These are phyloP conservation scores for Porites lutea DNA, from an alignment of 64 coral and sea anemone genomes.

Conservation along the genomic window DNA sequence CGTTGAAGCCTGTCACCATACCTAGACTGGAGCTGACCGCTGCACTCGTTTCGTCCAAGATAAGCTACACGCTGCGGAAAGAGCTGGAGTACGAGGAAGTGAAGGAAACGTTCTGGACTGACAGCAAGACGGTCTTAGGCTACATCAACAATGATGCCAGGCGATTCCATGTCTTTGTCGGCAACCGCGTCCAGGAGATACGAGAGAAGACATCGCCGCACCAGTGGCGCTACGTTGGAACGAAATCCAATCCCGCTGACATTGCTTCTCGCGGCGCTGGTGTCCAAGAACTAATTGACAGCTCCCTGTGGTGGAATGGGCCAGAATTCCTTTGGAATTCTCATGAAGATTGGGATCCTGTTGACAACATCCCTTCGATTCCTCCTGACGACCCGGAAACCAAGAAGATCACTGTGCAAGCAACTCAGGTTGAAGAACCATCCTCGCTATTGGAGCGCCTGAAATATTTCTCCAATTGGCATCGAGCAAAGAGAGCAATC, in stretches of 20 bases:
- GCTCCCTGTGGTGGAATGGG: neutral
- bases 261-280: constrained; percentile 4
- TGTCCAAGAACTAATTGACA: neutral
- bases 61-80: neutral
- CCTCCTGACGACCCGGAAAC: no score
- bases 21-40: constrained; percentile 14
- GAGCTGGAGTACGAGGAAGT: neutral
- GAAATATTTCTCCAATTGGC: no score
- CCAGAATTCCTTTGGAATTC: constrained; percentile 2
- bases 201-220: neutral
- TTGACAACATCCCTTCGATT: neutral
- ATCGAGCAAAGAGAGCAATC: no score
- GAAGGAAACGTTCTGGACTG: no score
- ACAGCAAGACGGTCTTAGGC: no score
- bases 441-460: no score
- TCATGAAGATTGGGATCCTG: neutral
- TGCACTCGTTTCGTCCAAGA: neutral
- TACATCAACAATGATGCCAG: neutral
- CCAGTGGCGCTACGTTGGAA: constrained; percentile 21
- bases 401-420: no score
- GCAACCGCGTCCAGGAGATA: neutral
- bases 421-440: no score
- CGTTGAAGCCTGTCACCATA: constrained; percentile 21
- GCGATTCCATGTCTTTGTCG: constrained; percentile 14
- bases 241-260: neutral